Base-by-base conservation (phyloP, 2,113 vertebrate genomes). In the Cheirogaleus medius region DNA sequence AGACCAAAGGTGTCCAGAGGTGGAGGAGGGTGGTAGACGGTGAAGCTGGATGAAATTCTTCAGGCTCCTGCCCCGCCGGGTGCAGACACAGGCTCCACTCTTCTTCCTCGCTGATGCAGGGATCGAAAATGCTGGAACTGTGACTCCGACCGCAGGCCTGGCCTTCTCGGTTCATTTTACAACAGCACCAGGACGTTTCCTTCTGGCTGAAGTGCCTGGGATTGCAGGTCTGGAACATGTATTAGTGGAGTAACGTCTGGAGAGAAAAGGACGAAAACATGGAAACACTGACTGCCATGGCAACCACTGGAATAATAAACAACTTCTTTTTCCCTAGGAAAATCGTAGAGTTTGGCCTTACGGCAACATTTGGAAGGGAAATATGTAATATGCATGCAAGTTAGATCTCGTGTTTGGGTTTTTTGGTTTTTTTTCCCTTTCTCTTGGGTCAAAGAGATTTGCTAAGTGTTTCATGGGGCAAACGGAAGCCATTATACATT, bases 231-330 rank as follows among this genome's bases (percentile, higher is more conserved):
- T 98, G 98, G 98, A 98, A 98, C 94, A 85, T 98, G 90, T 95
- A 97, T 97, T 98, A 98, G 98, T 97, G 97, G 98, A 96, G 97
- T 98, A 97, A 98, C 94, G 97, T 99, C 98, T 98, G 97, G 97
- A 68, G 97, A 96, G 97, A 97, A 91, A 92, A 82, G 92, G 97
- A 96, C 52, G 95, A 95, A 88, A 97, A 98, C 97, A 97, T 98
- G 97, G 98, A 98, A 98, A 98, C 96, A 90, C 15, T 94, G 97
- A 96, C 96, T 77, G 69, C 98, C 96, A 98, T 99, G 98, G 98
- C 94, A 98, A 99, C 99, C 56, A 74, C 23, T 95, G 78, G 34
- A 98, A 87, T 94, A 98, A 98, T 96, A 99, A 98, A 98, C 5
- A 96, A 23, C 60, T 63, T 80, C 64, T 80, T 63, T 13, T 13